Percentiles rank a stretch among this genome's conserved stretches.
Conservation (phyloP, 2,888 invertebrate species). For the Adineta ricciae region DNA sequence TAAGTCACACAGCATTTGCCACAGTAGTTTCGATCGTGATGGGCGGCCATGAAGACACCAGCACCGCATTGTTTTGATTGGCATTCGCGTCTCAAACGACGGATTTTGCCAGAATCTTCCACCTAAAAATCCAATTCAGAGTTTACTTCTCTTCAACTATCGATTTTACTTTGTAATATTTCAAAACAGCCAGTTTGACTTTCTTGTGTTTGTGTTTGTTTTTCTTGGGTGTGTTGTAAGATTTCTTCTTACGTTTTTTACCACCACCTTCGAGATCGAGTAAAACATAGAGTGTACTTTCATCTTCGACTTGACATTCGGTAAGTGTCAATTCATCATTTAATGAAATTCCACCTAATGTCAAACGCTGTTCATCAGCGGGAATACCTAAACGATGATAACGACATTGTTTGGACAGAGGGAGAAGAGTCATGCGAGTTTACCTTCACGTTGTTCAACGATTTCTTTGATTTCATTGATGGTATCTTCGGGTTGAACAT, state of each 20-base stretch:
- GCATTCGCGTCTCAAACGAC: slow-evolving; percentile 86
- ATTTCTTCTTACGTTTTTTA: slow-evolving; percentile 95
- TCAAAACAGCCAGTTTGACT: slow-evolving; percentile 94
- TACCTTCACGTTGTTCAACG: slow-evolving; percentile 21
- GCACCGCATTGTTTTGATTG: slow-evolving; percentile 91
- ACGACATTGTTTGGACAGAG: too few relatives aligned
- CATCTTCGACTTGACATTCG: slow-evolving; percentile 60
- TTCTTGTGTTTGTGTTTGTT: slow-evolving; percentile 99
- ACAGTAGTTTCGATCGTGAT: slow-evolving; percentile 97
- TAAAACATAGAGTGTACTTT: slow-evolving; percentile 77
- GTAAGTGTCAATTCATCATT: slow-evolving; percentile 58
- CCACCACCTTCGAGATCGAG: slow-evolving; percentile 62
- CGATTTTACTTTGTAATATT: slow-evolving; percentile 94
- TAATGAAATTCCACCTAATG: slow-evolving; percentile 59
- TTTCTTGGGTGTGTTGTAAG: slow-evolving; percentile 99
- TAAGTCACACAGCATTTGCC: slow-evolving; percentile 65
- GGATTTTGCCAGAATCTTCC: slow-evolving; percentile 93
- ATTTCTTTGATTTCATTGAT: background rate
- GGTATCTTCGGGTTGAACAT: background rate
- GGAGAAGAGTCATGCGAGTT: too few relatives aligned
- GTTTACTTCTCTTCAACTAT: too few relatives aligned
- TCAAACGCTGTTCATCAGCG: slow-evolving; percentile 74
- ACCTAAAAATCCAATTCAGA: slow-evolving; percentile 62
- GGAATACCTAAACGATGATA: slow-evolving; percentile 58
- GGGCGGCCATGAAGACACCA: slow-evolving; percentile 98